phyloP scores from a whole-genome alignment of 2,888 invertebrate genomes.

The Osmoderma eremita region DNA sequence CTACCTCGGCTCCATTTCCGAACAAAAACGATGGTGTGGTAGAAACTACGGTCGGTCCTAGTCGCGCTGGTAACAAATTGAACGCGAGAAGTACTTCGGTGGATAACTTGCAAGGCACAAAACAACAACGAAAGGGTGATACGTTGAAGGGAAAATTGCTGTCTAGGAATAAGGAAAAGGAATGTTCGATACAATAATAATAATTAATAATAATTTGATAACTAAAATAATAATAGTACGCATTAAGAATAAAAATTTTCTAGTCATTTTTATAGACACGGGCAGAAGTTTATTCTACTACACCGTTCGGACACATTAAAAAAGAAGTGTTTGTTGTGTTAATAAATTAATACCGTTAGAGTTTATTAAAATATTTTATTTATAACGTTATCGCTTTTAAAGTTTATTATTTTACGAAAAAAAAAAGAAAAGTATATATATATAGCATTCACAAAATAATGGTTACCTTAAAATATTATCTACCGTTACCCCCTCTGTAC shows the following conservation, averaged over 20 bases:
- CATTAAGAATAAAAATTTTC: conserved; percentile 49
- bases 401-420: conserved; percentile 42
- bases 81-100: conserved; percentile 37
- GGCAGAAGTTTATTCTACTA: conserved; percentile 56
- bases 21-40: not conserved
- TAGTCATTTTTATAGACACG: conserved; percentile 57
- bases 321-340: conserved; percentile 50
- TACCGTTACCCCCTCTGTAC: too few relatives aligned
- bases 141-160: conserved; percentile 38
- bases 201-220: conserved; percentile 14
- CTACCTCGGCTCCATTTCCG: conserved; percentile 16
- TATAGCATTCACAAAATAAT: conserved; percentile 55
- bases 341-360: conserved; percentile 48
- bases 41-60: not conserved
- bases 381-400: conserved; percentile 39
- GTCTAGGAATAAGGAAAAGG: conserved; percentile 48
- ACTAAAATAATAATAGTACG: conserved; percentile 26
- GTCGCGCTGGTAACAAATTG: not conserved
- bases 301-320: conserved; percentile 47
- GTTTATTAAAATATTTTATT: conserved; percentile 51
- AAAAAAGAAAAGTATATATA: conserved; percentile 1
- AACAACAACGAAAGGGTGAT: conserved; percentile 31
- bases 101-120: conserved; percentile 44
- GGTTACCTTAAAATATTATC: not conserved
- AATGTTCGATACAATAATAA: conserved; percentile 51